phyloP scores from a whole-genome alignment of 1,140 invertebrate genomes.

The Drosophila nebulosa region DNA sequence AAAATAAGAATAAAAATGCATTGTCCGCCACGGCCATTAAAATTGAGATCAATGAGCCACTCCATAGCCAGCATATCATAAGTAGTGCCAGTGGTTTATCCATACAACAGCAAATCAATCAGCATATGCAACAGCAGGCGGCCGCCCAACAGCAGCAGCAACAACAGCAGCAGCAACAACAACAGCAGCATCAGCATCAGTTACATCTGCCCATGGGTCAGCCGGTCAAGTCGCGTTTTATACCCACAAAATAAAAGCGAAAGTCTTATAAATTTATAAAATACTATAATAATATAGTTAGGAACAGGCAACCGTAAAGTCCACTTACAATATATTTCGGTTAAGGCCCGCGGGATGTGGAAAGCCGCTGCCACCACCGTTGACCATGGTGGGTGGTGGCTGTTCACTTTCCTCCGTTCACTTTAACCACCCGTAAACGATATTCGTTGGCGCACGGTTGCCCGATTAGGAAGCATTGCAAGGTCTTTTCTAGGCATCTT shows the following conservation, averaged over 20 bases:
- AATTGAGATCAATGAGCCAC: slow-evolving; percentile 74
- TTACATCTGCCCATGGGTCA: slow-evolving; percentile 66
- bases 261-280: neutral
- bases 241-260: slow-evolving; percentile 71
- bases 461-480: neutral
- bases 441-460: neutral
- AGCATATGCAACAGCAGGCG: slow-evolving; percentile 74
- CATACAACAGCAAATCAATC: slow-evolving; percentile 78
- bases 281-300: neutral
- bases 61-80: slow-evolving; percentile 76
- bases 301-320: neutral
- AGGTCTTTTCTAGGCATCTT: neutral
- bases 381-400: no score
- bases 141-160: slow-evolving; percentile 43
- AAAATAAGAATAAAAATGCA: slow-evolving; percentile 72
- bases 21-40: slow-evolving; percentile 70
- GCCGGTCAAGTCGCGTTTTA: slow-evolving; percentile 72
- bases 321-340: neutral
- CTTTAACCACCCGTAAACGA: neutral
- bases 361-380: no score
- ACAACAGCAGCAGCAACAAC: slow-evolving; percentile 51
- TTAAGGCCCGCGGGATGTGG: neutral
- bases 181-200: slow-evolving; percentile 54
- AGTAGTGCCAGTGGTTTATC: slow-evolving; percentile 75
- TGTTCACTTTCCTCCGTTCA: no score